Percentiles rank a stretch among this genome's conserved stretches.
Conservation (phyloP, 2,113 vertebrate species). For the Garra rufa region DNA sequence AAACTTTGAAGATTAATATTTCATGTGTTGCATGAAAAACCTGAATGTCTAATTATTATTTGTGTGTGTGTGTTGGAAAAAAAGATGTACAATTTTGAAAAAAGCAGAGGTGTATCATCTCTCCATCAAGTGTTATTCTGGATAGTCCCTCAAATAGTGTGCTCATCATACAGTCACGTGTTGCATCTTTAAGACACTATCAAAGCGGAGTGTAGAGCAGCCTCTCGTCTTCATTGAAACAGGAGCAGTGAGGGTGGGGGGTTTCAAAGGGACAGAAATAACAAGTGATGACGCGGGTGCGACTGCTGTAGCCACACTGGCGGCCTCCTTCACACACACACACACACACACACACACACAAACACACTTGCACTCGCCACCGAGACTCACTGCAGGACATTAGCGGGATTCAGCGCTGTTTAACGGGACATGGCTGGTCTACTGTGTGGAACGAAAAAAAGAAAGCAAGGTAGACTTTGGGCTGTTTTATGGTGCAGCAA, state of each 20-base stretch:
- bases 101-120: not conserved
- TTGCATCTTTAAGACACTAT: not conserved
- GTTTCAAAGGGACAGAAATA: slow-evolving; percentile 81
- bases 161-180: not conserved
- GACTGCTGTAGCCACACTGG: slow-evolving; percentile 63
- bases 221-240: slow-evolving; percentile 66
- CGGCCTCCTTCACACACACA: slow-evolving; percentile 49
- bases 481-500: not conserved
- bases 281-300: slow-evolving; percentile 70
- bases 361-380: not conserved
- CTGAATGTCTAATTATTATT: not conserved
- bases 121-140: not conserved
- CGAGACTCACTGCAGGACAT: slow-evolving; percentile 24
- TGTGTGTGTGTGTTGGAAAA: too few relatives aligned
- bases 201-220: slow-evolving; percentile 4
- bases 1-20: too few relatives aligned
- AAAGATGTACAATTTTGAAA: not conserved
- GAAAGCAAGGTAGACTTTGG: slow-evolving; percentile 79
- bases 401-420: slow-evolving; percentile 46
- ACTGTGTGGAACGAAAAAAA: slow-evolving; percentile 84
- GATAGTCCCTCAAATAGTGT: not conserved
- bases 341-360: slow-evolving; percentile 38
- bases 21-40: too few relatives aligned
- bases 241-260: slow-evolving; percentile 73
- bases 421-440: slow-evolving; percentile 79